phyloP scores from a whole-genome alignment of 2,113 vertebrate species.

The Austrofundulus limnaeus region DNA sequence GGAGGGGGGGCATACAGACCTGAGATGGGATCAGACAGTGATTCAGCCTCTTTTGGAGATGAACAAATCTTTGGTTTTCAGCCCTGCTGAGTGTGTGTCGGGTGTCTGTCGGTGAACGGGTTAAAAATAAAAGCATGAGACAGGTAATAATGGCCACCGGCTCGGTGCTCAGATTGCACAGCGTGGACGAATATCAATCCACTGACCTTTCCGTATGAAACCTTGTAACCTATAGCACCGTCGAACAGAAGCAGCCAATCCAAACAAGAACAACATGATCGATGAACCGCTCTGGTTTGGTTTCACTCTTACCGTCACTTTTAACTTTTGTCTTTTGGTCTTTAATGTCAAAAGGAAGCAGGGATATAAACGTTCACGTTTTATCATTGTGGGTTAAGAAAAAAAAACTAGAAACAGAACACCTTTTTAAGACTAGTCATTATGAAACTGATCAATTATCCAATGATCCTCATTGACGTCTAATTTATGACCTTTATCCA shows the following conservation, averaged over 20 bases:
- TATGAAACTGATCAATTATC: not conserved
- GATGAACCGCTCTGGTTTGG: not conserved
- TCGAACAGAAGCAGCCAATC: not conserved
- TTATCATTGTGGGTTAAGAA: not conserved
- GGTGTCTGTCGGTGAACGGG: conserved; percentile 1
- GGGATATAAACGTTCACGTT: not conserved
- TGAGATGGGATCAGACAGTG: conserved; percentile 43
- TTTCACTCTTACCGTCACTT: not conserved
- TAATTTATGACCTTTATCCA: not conserved
- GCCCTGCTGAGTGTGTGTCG: not conserved
- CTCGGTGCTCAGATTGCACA: conserved; percentile 1
- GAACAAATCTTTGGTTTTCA: conserved; percentile 52
- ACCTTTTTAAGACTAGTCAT: not conserved
- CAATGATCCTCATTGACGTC: not conserved
- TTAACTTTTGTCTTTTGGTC: not conserved
- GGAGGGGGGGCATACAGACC: conserved; percentile 42
- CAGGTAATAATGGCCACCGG: conserved; percentile 36
- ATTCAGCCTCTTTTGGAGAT: conserved; percentile 38
- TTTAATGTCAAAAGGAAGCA: not conserved
- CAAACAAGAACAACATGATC: not conserved
- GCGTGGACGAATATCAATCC: conserved; percentile 19
- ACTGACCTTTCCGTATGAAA: conserved; percentile 35
- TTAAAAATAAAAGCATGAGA: conserved; percentile 14
- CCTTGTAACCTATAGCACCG: conserved; percentile 16
- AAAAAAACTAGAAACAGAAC: not conserved